Evolutionary conservation across 2,888 invertebrate species (phyloP).

Genomic region (Chloroclystis v-ata): DNA sequence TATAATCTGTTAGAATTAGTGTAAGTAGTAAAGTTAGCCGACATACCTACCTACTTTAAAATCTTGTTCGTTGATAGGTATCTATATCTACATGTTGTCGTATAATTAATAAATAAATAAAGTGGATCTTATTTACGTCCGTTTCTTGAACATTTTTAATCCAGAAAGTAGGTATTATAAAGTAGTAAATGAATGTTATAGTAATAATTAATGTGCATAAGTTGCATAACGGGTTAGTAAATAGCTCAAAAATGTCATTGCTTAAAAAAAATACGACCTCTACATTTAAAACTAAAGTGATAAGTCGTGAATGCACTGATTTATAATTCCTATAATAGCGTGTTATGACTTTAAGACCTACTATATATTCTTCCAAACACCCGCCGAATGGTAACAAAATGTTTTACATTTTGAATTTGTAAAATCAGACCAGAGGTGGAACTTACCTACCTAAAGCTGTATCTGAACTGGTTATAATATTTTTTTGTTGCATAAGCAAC

Average conservation of each 20-base stretch:
- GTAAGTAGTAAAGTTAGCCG: too few relatives aligned
- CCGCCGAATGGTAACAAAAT: constrained; percentile 43
- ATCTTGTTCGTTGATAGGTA: too few relatives aligned
- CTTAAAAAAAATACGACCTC: constrained; percentile 24
- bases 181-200: neutral
- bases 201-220: too few relatives aligned
- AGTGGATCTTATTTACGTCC: too few relatives aligned
- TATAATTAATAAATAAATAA: too few relatives aligned
- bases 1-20: too few relatives aligned
- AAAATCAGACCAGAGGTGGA: constrained; percentile 31
- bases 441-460: constrained; percentile 8
- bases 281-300: constrained; percentile 22
- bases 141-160: too few relatives aligned
- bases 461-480: too few relatives aligned
- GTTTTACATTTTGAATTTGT: constrained; percentile 54
- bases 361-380: constrained; percentile 33
- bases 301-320: constrained; percentile 20
- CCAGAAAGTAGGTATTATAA: constrained; percentile 9
- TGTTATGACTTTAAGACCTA: constrained; percentile 10
- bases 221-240: too few relatives aligned
- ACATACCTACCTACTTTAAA: too few relatives aligned
- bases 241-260: constrained; percentile 14
- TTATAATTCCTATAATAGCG: constrained; percentile 20
- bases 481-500: too few relatives aligned
- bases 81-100: too few relatives aligned